Percentiles rank a stretch among this genome's conserved stretches.
Conservation (phyloP, 1,140 invertebrate species). For the Sycobia sp. region DNA sequence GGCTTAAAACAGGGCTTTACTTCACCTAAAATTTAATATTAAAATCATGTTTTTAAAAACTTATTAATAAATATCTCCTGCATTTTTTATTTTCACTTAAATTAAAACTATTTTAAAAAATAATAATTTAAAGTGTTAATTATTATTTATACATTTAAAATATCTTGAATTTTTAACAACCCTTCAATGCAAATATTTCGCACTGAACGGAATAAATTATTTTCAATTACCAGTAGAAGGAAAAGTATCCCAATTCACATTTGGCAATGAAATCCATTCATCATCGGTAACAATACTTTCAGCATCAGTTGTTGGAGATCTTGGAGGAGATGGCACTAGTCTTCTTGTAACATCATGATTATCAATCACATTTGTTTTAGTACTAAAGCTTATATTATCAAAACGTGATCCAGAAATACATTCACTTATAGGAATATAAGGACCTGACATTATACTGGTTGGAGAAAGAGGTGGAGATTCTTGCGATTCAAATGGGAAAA, state of each 20-base stretch:
- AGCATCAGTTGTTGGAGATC: slow-evolving; percentile 58
- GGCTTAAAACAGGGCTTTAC: slow-evolving; percentile 62
- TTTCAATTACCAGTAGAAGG: slow-evolving; percentile 47
- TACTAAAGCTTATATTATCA: slow-evolving; percentile 52
- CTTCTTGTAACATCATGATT: slow-evolving; percentile 55
- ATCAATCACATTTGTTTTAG: slow-evolving; percentile 50
- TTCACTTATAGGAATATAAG: slow-evolving; percentile 85
- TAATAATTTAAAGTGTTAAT: background rate
- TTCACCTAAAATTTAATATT: slow-evolving; percentile 40
- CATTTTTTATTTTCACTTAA: background rate
- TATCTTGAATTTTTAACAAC: background rate
- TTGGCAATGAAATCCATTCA: slow-evolving; percentile 52
- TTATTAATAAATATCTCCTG: background rate
- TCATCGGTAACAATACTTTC: slow-evolving; percentile 59
- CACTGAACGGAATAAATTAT: background rate
- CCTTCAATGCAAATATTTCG: background rate
- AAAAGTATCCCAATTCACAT: slow-evolving; percentile 66
- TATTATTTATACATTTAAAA: no score
- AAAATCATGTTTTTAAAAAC: background rate
- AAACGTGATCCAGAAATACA: slow-evolving; percentile 83
- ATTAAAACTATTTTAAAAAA: background rate
- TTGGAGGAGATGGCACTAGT: slow-evolving; percentile 53
- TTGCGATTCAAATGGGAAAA: slow-evolving; percentile 58
- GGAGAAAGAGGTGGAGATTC: slow-evolving; percentile 68
- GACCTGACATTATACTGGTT: slow-evolving; percentile 68